Base-by-base conservation (phyloP, 2,113 vertebrate species). In the Takifugu bimaculatus region DNA sequence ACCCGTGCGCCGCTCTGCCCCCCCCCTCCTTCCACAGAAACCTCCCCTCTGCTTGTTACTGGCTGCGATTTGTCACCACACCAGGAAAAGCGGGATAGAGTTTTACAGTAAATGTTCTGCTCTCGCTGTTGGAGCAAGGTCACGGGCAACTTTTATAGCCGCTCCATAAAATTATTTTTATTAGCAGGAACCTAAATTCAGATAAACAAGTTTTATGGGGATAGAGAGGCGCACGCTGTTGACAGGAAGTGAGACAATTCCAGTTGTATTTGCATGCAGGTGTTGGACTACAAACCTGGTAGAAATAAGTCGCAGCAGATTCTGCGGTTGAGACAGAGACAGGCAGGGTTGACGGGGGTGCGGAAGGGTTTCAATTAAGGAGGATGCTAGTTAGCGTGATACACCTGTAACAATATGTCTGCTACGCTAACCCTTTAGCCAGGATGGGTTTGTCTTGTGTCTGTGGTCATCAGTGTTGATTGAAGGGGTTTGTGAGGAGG, bases 171-270 rank as follows among this genome's bases (percentile, higher is more conserved):
- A 74, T 58, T 0, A 45, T 32, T 72, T 80, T 83, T 70, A 77
- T 64, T 63, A 39, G 62, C 72, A 54, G 56, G 70, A 67, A 65
- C 12, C 75, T 57, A 66, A 77, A 72, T 72, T 74, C 70, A 79
- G 69, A 84, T 83, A 75, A 87, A 86, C 82, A 83, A 81, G 50
- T 76, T 85, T 84, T 79, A 80, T 47, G 62, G 79, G 77, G 75
- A 47, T 13, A 63, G 54, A 47, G 66, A 45, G 15, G 50, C 43
- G 50, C 50, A 7, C 20, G 25, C 26, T 52, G 54, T 75, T 74
- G 63, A 77, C 56, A 66, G 80, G 78, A 81, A 81, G 50, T 43
- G 57, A 72, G 68, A 56, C 12, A 6, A 50, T 71, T 72, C 65
- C 63, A 53, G 51, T 20, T 14, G 3, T 32, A 25, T 52, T 51